Evolutionary conservation across 2,888 invertebrate species (phyloP).

Genomic region (Odontothrips loti): DNA sequence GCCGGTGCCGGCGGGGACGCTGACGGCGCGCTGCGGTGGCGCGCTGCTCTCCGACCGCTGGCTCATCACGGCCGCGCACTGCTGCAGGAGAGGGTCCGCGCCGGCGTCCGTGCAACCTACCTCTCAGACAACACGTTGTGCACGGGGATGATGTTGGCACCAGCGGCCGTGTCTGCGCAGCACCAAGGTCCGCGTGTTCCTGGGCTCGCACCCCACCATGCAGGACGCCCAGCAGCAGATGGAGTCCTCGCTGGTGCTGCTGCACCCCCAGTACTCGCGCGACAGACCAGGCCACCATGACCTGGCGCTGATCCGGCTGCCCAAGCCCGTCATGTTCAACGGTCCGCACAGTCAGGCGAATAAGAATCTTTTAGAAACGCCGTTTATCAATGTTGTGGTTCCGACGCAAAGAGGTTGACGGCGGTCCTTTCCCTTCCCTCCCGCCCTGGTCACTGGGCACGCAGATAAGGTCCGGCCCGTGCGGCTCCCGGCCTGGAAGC

Average conservation of each 20-base stretch:
- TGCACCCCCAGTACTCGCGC: neutral
- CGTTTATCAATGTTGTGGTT: neutral
- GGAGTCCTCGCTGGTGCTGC: neutral
- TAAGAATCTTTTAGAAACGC: neutral
- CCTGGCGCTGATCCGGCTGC: neutral
- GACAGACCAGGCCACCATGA: neutral
- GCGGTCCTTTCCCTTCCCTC: neutral
- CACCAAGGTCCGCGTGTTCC: neutral
- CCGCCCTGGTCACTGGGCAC: too few species aligned
- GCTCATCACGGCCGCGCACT: slow-evolving; percentile 19
- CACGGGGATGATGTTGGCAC: too few species aligned
- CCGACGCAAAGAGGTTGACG: too few species aligned
- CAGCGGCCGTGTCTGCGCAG: neutral
- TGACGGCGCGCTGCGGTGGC: neutral
- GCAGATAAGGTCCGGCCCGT: neutral
- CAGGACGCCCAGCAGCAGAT: neutral
- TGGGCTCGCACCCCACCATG: slow-evolving; percentile 5
- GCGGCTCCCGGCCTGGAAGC: neutral
- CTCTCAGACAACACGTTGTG: too few species aligned
- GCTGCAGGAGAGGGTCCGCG: neutral
- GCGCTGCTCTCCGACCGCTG: slow-evolving; percentile 5
- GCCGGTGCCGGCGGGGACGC: neutral
- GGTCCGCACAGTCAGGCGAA: neutral
- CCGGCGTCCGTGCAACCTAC: too few species aligned
- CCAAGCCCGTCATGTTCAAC: neutral